These are phyloP conservation scores for Tetragonisca angustula DNA, from an alignment of 2,888 invertebrate species.

Conservation along the genomic window DNA sequence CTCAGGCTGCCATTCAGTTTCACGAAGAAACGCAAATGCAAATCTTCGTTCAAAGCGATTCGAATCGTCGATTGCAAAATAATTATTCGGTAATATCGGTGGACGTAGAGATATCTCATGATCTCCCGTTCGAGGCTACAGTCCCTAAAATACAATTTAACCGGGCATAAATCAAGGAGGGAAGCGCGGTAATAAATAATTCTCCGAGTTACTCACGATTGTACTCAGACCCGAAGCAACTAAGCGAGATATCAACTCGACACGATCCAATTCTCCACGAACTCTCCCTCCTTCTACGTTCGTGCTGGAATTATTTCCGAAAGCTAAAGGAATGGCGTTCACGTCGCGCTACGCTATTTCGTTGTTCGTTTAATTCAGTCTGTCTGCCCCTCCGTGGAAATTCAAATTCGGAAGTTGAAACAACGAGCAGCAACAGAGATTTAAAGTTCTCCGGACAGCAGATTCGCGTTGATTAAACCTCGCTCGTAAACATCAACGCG, in stretches of 20 bases:
- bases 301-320: too few species aligned
- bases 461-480: not conserved
- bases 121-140: not conserved
- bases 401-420: not conserved
- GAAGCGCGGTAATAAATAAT: slow-evolving; percentile 27
- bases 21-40: not conserved
- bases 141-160: not conserved
- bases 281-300: too few species aligned
- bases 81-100: too few species aligned
- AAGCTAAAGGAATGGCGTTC: too few species aligned
- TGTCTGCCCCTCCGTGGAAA: too few species aligned
- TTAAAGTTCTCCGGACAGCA: not conserved
- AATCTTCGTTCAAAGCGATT: not conserved
- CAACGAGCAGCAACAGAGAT: not conserved
- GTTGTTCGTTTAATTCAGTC: too few species aligned
- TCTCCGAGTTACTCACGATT: not conserved
- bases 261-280: too few species aligned
- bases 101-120: not conserved
- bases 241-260: slow-evolving; percentile 7
- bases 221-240: slow-evolving; percentile 8
- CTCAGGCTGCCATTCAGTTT: not conserved
- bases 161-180: slow-evolving; percentile 5
- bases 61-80: not conserved
- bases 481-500: not conserved
- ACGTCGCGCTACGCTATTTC: too few species aligned